Evolutionary conservation across 2,797 vertebrate species (phyloP).

Genomic region (Manis javanica): DNA sequence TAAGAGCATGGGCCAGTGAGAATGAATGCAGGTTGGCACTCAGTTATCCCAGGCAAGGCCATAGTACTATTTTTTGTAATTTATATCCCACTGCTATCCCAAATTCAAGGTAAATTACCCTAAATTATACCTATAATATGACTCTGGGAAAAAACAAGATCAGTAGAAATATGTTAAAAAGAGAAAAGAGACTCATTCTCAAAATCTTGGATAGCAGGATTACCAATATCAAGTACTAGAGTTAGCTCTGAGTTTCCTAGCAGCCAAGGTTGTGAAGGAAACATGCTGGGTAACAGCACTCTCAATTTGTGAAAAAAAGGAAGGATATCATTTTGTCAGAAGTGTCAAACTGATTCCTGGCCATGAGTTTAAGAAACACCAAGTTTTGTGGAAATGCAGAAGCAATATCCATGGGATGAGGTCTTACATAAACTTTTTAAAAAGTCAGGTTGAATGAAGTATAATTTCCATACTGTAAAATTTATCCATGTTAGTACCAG

Average conservation of each 20-base stretch:
- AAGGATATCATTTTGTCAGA: conserved; percentile 41
- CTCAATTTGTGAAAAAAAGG: conserved; percentile 8
- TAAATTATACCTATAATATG: neutral
- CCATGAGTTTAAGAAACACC: neutral
- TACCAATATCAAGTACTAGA: conserved; percentile 34
- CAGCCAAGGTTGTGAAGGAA: conserved; percentile 50
- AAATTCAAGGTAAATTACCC: conserved; percentile 14
- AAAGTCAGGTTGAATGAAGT: neutral
- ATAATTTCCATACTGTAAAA: conserved; percentile 38
- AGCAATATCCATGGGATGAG: neutral
- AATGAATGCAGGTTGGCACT: neutral
- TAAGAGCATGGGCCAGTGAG: neutral
- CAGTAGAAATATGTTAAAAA: conserved; percentile 36
- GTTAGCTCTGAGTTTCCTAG: conserved; percentile 46
- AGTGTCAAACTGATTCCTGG: conserved; percentile 29
- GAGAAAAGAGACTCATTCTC: neutral
- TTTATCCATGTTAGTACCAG: neutral
- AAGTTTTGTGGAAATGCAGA: neutral
- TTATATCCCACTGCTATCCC: neutral
- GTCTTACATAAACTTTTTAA: neutral
- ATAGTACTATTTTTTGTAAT: neutral
- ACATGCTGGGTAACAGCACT: conserved; percentile 12
- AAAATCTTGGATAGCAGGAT: conserved; percentile 1
- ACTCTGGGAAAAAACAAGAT: neutral
- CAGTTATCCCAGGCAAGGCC: neutral